Percentiles rank a stretch among this genome's conserved stretches.
Conservation (phyloP, 2,797 vertebrate species). For the Anableps anableps region DNA sequence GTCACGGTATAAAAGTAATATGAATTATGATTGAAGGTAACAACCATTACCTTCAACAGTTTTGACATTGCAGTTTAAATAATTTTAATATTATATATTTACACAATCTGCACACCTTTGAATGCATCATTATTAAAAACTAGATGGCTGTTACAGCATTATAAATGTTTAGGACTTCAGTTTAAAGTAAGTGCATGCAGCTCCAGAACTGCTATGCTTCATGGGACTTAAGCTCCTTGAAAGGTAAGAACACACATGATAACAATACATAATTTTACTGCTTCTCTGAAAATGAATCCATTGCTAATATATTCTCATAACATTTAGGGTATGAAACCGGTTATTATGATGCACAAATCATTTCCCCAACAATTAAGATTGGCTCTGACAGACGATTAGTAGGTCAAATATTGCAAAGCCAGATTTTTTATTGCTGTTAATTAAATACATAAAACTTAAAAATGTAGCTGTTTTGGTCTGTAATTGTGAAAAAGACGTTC, state of each 20-base stretch:
- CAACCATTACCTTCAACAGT: not conserved
- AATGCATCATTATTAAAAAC: not conserved
- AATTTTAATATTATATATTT: not conserved
- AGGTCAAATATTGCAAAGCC: too few species aligned
- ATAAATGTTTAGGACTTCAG: not conserved
- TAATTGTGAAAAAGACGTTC: not conserved
- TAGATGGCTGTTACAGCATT: not conserved
- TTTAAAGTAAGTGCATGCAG: not conserved
- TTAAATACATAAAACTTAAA: not conserved
- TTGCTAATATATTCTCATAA: too few species aligned
- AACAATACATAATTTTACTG: not conserved
- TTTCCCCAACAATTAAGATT: too few species aligned
- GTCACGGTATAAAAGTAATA: too few species aligned
- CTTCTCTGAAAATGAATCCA: too few species aligned
- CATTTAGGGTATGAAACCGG: too few species aligned
- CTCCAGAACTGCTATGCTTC: too few species aligned
- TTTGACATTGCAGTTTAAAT: not conserved
- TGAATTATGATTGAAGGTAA: not conserved
- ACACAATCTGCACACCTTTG: not conserved
- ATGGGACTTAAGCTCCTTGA: too few species aligned
- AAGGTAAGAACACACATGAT: not conserved
- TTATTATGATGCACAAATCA: too few species aligned
- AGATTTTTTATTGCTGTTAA: not conserved
- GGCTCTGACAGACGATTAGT: too few species aligned
- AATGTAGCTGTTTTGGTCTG: not conserved